Conservation (phyloP, 1,140 invertebrate genomes). For the Megalopta genalis region DNA sequence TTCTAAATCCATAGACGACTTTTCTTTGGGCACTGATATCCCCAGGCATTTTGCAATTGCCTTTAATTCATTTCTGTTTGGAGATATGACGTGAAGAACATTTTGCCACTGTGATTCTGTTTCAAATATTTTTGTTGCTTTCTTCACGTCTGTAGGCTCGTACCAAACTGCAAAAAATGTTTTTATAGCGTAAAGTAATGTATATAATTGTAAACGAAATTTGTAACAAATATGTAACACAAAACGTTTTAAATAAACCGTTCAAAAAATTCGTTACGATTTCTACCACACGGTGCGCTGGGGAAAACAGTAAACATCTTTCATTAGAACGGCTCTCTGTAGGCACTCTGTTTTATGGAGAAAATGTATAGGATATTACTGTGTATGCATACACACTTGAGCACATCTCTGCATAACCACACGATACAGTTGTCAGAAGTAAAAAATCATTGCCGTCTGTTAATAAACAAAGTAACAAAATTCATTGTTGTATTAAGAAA, state of each 20-base stretch:
- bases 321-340: conserved; percentile 1
- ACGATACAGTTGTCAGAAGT: neutral
- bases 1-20: conserved; percentile 45
- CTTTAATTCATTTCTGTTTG: conserved; percentile 82
- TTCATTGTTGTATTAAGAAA: neutral
- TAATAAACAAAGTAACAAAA: neutral
- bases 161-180: conserved; percentile 82
- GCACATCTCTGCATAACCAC: conserved; percentile 5
- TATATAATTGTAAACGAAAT: neutral
- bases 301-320: neutral
- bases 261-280: neutral
- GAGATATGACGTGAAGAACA: conserved; percentile 80
- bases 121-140: conserved; percentile 81
- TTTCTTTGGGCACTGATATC: conserved; percentile 54
- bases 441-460: neutral
- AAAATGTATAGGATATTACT: neutral
- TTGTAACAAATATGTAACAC: neutral
- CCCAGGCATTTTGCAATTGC: conserved; percentile 70
- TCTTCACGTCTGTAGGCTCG: conserved; percentile 83
- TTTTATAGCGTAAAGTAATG: neutral
- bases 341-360: neutral
- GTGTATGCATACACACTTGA: neutral
- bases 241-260: conserved; percentile 11
- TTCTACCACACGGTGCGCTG: neutral
- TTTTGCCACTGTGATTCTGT: conserved; percentile 71